Evolutionary conservation across 2,797 vertebrate genomes (phyloP).

Genomic region (Gouania willdenowi): DNA sequence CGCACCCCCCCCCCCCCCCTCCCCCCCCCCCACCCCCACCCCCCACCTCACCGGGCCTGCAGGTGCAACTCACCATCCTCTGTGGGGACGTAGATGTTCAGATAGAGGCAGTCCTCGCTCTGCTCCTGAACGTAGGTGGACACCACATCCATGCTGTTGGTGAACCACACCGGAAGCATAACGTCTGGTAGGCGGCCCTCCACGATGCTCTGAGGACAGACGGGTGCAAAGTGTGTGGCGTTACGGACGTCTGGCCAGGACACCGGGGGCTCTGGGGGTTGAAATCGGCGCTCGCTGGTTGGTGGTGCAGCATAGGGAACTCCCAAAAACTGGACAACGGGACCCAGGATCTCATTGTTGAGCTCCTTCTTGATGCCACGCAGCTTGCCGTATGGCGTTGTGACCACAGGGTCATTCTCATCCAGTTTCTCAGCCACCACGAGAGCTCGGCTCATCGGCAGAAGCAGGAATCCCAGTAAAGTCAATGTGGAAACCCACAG

Average conservation of each 20-base stretch:
- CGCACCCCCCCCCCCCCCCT: background rate
- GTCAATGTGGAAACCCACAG: slow-evolving; percentile 72
- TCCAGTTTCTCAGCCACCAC: slow-evolving; percentile 88
- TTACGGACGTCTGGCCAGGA: slow-evolving; percentile 92
- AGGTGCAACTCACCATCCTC: slow-evolving; percentile 98
- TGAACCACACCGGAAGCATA: slow-evolving; percentile 99
- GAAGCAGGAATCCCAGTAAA: slow-evolving; percentile 67
- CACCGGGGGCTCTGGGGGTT: slow-evolving; percentile 88
- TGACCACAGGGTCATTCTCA: slow-evolving; percentile 90
- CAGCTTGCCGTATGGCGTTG: slow-evolving; percentile 86
- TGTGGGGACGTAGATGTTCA: slow-evolving; percentile 98
- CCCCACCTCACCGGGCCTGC: slow-evolving; percentile 34
- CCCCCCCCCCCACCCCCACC: background rate
- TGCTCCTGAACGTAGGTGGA: slow-evolving; percentile 97
- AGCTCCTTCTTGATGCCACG: slow-evolving; percentile 96
- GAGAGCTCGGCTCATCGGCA: slow-evolving; percentile 71
- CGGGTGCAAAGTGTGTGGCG: slow-evolving; percentile 91
- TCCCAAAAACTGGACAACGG: slow-evolving; percentile 93
- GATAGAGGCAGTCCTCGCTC: slow-evolving; percentile 96
- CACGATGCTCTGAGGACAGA: slow-evolving; percentile 96
- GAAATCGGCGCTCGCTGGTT: slow-evolving; percentile 90
- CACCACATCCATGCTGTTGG: slow-evolving; percentile 95
- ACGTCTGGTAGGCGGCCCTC: slow-evolving; percentile 95
- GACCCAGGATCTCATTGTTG: slow-evolving; percentile 96
- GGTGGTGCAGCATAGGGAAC: slow-evolving; percentile 94